Evolutionary conservation across 1,140 invertebrate genomes (phyloP), one percentile per base, ranked within the genome.

Genomic region (Panulirus ornatus): DNA sequence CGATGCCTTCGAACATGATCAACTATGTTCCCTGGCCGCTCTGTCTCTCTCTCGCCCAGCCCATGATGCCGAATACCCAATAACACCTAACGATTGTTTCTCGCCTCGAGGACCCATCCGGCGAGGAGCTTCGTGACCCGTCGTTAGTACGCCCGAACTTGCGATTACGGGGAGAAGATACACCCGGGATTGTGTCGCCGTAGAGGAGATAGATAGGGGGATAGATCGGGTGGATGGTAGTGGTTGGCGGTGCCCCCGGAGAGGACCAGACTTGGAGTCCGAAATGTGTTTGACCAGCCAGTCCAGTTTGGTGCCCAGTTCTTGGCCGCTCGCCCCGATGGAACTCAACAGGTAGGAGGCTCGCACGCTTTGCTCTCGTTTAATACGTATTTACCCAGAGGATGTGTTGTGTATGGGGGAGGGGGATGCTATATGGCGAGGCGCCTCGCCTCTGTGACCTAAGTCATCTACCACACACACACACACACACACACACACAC

Each of bases 281-380:
- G 82, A 84, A 71, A 73, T 75, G 30, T 84, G 82, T 66, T 84
- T 84, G 82, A 84, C 82, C 82, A 84, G 42, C 70, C 66, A 84
- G 82, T 84, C 82, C 82, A 84, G 82, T 84, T 66, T 84, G 58
- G 82, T 84, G 82, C 82, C 82, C 82, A 73, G 82, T 66, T n/a
- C 38, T n/a, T n/a, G n/a, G n/a, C n/a, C n/a, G 40, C 38, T 42
- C 27, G 36, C 66, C 82, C 44, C 19, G 42, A 70, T 40, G 63
- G 63, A 40, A 47, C 40, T 54, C 82, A 84, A 84, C 82, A 84
- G 82, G 82, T 84, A 84, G 82, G 82, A 84, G 82, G 82, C 78
- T 44, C 38, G 22, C 22, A 19, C 78, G 30, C 51, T 73, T 38
- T 81, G 44, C 47, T 81, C 78, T 42, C 22, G 27, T 38, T 66